These are phyloP conservation scores for Podarcis raffonei DNA, from an alignment of 2,113 vertebrate species.

Conservation along the genomic window DNA sequence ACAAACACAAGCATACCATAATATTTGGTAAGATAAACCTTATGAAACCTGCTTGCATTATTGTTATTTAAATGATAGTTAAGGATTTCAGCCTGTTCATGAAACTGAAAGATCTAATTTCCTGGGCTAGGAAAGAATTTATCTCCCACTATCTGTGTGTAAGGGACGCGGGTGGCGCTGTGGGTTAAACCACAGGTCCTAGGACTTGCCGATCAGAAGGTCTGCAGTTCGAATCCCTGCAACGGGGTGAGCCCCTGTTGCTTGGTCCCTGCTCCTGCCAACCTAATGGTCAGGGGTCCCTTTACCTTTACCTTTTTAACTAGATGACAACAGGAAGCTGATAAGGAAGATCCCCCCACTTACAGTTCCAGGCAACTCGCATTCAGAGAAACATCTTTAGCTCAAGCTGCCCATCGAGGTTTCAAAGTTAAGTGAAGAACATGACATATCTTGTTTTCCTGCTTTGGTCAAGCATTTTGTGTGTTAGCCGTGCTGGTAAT, in stretches of 20 bases:
- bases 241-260: no score
- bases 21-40: not conserved
- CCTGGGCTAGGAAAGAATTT: not conserved
- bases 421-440: slow-evolving; percentile 12
- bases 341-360: no score
- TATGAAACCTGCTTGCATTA: not conserved
- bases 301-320: no score
- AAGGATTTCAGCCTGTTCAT: not conserved
- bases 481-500: slow-evolving; percentile 37
- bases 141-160: not conserved
- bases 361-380: no score
- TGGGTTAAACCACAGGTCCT: no score
- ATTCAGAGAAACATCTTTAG: not conserved
- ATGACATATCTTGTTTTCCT: not conserved
- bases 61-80: not conserved
- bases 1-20: no score
- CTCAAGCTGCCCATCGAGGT: slow-evolving; percentile 4
- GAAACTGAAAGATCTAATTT: not conserved
- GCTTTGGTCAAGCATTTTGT: slow-evolving; percentile 22
- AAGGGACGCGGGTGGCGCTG: no score
- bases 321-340: no score
- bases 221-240: no score
- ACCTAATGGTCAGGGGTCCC: no score
- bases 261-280: no score
- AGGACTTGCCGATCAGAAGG: no score